Evolutionary conservation across 2,797 vertebrate genomes (phyloP).

Genomic region (Darevskia nairensis): DNA sequence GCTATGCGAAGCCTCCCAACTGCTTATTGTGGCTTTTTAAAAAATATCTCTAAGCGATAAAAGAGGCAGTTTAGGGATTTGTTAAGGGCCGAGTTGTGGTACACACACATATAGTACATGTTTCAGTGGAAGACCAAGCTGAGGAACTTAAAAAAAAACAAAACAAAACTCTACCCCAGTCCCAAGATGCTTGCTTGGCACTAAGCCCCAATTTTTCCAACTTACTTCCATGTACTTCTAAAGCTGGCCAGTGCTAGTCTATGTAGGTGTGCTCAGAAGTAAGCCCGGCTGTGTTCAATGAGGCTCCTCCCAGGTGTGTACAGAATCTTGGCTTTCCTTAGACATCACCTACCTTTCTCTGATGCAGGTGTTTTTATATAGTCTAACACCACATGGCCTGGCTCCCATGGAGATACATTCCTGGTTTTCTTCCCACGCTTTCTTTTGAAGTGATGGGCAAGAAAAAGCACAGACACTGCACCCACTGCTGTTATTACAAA

Average conservation of each 20-base stretch:
- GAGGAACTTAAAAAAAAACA: not conserved
- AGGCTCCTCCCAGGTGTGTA: too few relatives aligned
- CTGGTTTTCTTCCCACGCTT: slow-evolving; percentile 87
- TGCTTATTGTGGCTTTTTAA: not conserved
- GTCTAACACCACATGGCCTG: slow-evolving; percentile 80
- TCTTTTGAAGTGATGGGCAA: slow-evolving; percentile 92
- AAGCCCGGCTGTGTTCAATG: too few relatives aligned
- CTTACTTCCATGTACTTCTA: not conserved
- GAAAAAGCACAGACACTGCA: slow-evolving; percentile 88
- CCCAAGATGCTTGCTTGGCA: not conserved
- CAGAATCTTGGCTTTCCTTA: not conserved
- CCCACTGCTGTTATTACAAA: slow-evolving; percentile 88
- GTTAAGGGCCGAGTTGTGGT: not conserved
- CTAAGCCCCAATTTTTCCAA: not conserved
- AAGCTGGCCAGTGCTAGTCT: not conserved
- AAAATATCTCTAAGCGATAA: not conserved
- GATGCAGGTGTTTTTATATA: slow-evolving; percentile 77
- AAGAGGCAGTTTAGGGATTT: not conserved
- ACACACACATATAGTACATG: not conserved
- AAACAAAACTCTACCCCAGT: not conserved
- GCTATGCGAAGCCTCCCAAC: not conserved
- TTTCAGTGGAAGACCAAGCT: not conserved
- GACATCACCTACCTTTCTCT: slow-evolving; percentile 81
- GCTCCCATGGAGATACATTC: slow-evolving; percentile 84
- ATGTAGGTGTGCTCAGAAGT: not conserved